A percentile compares a stretch with the other conserved stretches of the same genome.
Evolutionary conservation across 2,888 invertebrate genomes (phyloP).

Genomic region (Catotricha subobsoleta): DNA sequence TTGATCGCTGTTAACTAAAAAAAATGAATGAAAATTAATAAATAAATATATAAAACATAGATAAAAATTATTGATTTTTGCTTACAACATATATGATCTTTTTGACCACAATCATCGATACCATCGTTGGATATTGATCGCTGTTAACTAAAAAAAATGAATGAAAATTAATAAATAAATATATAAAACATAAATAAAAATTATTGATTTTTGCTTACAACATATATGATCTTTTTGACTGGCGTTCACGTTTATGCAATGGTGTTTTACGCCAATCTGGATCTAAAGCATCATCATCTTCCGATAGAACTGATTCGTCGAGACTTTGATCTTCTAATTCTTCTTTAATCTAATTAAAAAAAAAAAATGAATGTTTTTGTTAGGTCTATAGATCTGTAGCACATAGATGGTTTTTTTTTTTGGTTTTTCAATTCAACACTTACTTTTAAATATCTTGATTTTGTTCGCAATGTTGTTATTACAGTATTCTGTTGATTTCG

Average conservation of each 20-base stretch:
- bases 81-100: no score
- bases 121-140: no score
- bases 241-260: neutral
- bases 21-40: no score
- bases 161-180: no score
- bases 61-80: no score
- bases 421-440: neutral
- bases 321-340: neutral
- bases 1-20: neutral
- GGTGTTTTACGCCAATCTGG: slow-evolving; percentile 57
- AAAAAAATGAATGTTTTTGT: no score
- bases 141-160: no score
- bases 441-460: neutral
- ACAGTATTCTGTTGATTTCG: no score
- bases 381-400: no score
- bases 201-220: slow-evolving; percentile 2
- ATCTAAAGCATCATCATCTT: slow-evolving; percentile 24
- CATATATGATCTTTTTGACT: slow-evolving; percentile 14
- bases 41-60: neutral
- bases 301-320: neutral
- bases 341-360: neutral
- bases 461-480: no score
- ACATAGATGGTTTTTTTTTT: neutral
- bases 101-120: no score
- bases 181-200: neutral